Base-by-base conservation (phyloP, 2,888 invertebrate species). In the Drosophila recens region DNA sequence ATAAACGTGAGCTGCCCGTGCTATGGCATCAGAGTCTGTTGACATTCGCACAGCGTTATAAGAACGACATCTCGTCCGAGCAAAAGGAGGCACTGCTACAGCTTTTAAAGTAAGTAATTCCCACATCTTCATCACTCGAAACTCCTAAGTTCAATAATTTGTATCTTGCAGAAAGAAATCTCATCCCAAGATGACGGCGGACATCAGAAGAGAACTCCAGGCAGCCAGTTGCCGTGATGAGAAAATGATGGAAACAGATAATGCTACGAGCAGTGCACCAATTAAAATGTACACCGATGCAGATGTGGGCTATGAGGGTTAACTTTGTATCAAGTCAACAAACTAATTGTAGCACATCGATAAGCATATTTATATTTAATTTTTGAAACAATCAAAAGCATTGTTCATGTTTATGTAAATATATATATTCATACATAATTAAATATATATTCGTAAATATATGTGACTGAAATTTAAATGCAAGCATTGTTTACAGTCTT, bases 11-110 rank as follows among this genome's bases (percentile, higher is more conserved):
- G 80, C 93, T 99, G 90, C 99, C 99, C 1, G 98, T 99, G 4
- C 93, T 99, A 67, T 99, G 99, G 99, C 99, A 99, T 93, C 99
- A 99, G 92, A 95, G 97, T 45, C 93, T 99, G 42, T 93, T 99
- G 61, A 97, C 98, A 5, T 98, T 99, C 94, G 96, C 96, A 0
- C 98, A 99, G 93, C 95, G 98, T 53, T 99, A 99, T 93, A 99
- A 99, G 93, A 96, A 96, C 67, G 98, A 99, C 92, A 96, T 99
- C 76, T 98, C 97, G 42, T 95, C 96, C 2, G 99, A 99, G 87
- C 99, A 99, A 93, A 95, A 96, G 88, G 97, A 98, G 89, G 96
- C 97, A 0, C 93, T 99, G 49, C 92, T 98, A 52, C 95, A 95
- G 75, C 94, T 99, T 43, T 91, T 98, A 20, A 91, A 89, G 92